Evolutionary conservation across 2,113 vertebrate species (phyloP), one percentile per base, ranked within the genome.

Genomic region (Engystomops pustulosus): DNA sequence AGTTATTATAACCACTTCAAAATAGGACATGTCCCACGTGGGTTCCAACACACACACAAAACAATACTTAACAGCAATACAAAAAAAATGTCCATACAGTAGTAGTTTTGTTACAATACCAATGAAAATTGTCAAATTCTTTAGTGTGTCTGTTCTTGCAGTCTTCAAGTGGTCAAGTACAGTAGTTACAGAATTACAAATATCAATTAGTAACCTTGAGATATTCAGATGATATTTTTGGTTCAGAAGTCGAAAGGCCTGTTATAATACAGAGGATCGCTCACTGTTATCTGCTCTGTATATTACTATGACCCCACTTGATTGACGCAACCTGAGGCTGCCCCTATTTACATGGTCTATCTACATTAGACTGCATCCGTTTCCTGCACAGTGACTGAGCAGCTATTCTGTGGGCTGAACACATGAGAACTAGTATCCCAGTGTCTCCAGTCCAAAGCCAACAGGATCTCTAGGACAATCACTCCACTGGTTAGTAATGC

Each of bases 1-100:
- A 94, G 92, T 95, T 95, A 95, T 93, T 95, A 93, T 85, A 94
- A 94, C 95, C 94, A 95, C 94, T 94, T 94, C 92, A 95, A 95
- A 95, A 95, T 94, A 94, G 94, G 94, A 95, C 95, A 94, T 95
- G 94, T 95, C 93, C 94, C 94, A 93, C 44, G 83, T 90, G 92
- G 93, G 91, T 92, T 93, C 93, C 90, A 90, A 82, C 78, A 87
- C 71, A 85, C 90, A 92, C 91, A 93, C 89, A 92, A 89, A 95
- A 95, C 92, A 91, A 93, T 94, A 95, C 94, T 93, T 91, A 94
- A 95, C 94, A 95, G 91, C 94, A 94, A 94, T 94, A 95, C 93
- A 94, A 95, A 95, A 94, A 89, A 95, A 94, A 90, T 32, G 44
- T 82, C 70, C 91, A 93, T 92, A 95, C 90, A 91, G 92, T 92